Base-by-base conservation (phyloP, 1,140 invertebrate genomes). In the Reticulitermes speratus region DNA sequence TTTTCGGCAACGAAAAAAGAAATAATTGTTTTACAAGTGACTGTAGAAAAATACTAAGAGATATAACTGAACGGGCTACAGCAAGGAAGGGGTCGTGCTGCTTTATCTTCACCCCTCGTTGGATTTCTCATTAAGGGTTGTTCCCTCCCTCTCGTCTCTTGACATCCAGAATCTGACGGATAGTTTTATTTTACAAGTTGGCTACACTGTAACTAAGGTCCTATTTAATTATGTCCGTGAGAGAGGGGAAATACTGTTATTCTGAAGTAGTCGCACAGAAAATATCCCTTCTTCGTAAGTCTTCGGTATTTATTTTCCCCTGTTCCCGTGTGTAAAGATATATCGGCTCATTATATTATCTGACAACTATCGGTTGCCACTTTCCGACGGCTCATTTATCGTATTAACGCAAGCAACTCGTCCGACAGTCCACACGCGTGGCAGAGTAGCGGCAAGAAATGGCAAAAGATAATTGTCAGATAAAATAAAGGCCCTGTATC, bases 11-110 rank as follows among this genome's bases (percentile, higher is more conserved):
- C 6, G 5, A 75, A 59, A 59, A n/a, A 75, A 75, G n/a, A 75
- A 75, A n/a, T 75, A 75, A 75, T 75, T 75, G 65, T 75, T 75
- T 75, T 75, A 75, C 65, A 75, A 75, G 65, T 25, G n/a, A 75
- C 65, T 75, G 65, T 30, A 75, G 65, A 75, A 75, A 75, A 75
- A 75, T 75, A 11, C n/a, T 25, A 75, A 75, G 65, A 30, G 65
- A 75, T 30, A 75, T 25, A 30, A 75, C 30, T 75, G 65, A 75
- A 75, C n/a, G 65, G 14, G 65, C n/a, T 30, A 25, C 3, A 8
- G 65, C n/a, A 30, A 30, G 14, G 25, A 12, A 30, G 8, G 65
- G 65, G 65, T 75, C n/a, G 65, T 30, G 2, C 25, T 75, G 25
- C 16, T 25, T 75, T 75, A 75, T 75, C 65, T 75, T 75, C n/a